Base-by-base conservation (phyloP, 2,797 vertebrate genomes). In the Sciurus vulgaris region DNA sequence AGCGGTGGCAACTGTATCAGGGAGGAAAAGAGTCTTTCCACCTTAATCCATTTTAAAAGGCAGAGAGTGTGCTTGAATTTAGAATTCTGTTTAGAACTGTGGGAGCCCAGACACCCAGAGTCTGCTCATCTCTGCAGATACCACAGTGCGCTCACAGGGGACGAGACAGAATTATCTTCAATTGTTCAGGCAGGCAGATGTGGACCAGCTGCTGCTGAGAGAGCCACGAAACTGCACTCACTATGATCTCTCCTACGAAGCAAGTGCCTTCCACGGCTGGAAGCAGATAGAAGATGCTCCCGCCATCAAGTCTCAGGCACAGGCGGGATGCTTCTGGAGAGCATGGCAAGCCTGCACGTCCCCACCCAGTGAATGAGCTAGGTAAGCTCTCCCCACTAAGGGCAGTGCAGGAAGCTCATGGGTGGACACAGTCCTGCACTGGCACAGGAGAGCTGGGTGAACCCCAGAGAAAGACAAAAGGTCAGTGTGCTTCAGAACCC, bases 151-250 rank as follows among this genome's bases (percentile, higher is more conserved):
- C 28, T 65, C 26, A 17, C 4, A 41, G 8, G 14, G 56, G 24
- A 2, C 3, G 30, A 28, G 30, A 26, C 1, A 65, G 35, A 63
- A 22, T 30, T 1, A 15, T 33, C 63, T 5, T 38, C 13, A 2
- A 24, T 11, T 11, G 13, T 4, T 3, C 17, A 9, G 26, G 7
- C 10, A n/a, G 1, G 22, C 1, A n/a, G n/a, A 28, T 2, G 22
- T 5, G 18, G n/a, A 24, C 22, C 26, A 30, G 20, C 17, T 44
- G 20, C 12, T 30, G 24, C 6, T 4, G 72, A 13, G 17, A 93
- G 7, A 35, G n/a, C 24, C 17, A 12, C 14, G 2, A 33, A 67
- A 22, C 35, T 10, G 9, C 33, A 4, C 51, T 28, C 15, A 5
- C 9, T 15, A 3, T 13, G 33, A 10, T n/a, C 14, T 70, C 33